phyloP scores from a whole-genome alignment of 2,113 vertebrate genomes.

The Ageneiosus marmoratus region DNA sequence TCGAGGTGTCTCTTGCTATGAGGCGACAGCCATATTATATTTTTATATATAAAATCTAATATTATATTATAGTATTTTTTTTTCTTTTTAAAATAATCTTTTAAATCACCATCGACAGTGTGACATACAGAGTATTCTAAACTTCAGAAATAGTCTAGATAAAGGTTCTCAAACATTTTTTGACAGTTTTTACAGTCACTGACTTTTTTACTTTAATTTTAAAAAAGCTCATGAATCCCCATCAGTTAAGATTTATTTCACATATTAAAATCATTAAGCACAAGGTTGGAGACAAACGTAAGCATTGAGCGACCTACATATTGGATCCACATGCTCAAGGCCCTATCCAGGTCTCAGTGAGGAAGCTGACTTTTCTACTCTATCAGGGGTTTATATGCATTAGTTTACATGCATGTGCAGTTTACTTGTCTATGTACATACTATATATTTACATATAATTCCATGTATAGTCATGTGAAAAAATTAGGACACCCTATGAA shows the following conservation, averaged over 20 bases:
- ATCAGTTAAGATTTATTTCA: not conserved
- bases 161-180: not conserved
- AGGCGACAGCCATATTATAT: no score
- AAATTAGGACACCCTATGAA: no score
- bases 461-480: no score
- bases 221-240: not conserved
- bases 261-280: not conserved
- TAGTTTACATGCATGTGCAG: not conserved
- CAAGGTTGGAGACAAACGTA: not conserved
- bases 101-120: not conserved
- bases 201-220: no score
- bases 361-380: not conserved
- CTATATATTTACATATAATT: not conserved
- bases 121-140: not conserved
- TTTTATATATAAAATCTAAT: no score
- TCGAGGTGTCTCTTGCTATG: no score
- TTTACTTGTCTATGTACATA: not conserved
- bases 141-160: not conserved
- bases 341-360: not conserved
- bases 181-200: no score
- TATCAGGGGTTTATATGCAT: not conserved
- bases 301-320: not conserved
- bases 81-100: not conserved
- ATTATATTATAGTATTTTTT: no score
- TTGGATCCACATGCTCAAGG: not conserved